Evolutionary conservation across 2,888 invertebrate species (phyloP), one percentile per base, ranked within the genome.

Genomic region (Kryphioiulus occultus): DNA sequence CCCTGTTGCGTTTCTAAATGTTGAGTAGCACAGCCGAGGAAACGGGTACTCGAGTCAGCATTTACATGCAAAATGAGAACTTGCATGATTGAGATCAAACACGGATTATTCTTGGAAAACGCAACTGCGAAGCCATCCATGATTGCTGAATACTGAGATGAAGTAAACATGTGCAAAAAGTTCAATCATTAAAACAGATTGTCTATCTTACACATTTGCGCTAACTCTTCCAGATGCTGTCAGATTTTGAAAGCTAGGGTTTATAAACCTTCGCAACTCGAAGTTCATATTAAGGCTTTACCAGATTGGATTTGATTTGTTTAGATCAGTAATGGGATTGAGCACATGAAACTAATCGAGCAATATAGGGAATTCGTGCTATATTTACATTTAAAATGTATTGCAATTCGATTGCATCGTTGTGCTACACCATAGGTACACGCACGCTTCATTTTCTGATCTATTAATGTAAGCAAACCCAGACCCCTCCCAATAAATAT

Each of bases 1-100:
- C 85, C 85, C 85, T 85, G 85, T 85, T 85, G 39, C 39, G 78
- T 78, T 78, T 78, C 78, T 78, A 26, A 78, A 78, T 78, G 78
- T 78, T 30, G 78, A 78, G 78, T 78, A 78, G 78, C 78, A 78
- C 78, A 78, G 78, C 78, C 78, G 15, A 78, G 78, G 78, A 78
- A 78, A 78, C 78, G 78, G 78, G 78, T 12, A 30, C 30, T 26
- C 30, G 15, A 30, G 78, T 17, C 78, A 30, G 30, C 78, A 78
- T 78, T 78, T 78, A 30, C 30, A 78, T 78, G 78, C 12, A 78
- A 30, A 78, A 78, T 68, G 68, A 78, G 78, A 78, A 78, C 10
- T 53, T 7, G 15, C 30, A 30, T 30, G 78, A 30, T 30, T 30
- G 78, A 78, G 78, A 78, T 78, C 78, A 78, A 30, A 78, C 30